phyloP scores from a whole-genome alignment of 2,797 vertebrate genomes.

The Pseudochirops corinnae region DNA sequence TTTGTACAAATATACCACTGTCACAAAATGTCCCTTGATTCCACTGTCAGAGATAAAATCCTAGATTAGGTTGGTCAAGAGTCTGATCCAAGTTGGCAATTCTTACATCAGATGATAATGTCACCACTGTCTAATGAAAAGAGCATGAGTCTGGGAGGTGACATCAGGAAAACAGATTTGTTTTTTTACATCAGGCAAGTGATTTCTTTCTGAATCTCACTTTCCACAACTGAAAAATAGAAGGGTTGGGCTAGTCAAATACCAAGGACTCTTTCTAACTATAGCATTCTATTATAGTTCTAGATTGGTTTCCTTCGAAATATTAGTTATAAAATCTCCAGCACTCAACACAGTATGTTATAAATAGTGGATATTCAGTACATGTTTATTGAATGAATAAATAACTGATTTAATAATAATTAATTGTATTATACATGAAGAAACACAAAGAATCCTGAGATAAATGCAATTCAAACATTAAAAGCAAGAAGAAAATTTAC shows the following conservation, averaged over 20 bases:
- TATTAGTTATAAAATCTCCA: neutral
- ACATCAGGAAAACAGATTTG: neutral
- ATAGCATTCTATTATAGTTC: neutral
- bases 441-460: neutral
- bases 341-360: neutral
- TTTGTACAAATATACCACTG: neutral
- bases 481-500: conserved; percentile 21
- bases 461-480: neutral
- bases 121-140: neutral
- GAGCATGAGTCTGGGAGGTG: neutral
- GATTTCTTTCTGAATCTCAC: neutral
- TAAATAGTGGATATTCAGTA: neutral
- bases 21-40: neutral
- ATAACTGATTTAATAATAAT: neutral
- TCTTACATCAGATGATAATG: neutral
- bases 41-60: neutral
- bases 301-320: neutral
- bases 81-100: neutral
- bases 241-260: neutral
- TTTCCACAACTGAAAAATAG: neutral
- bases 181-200: neutral
- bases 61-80: neutral
- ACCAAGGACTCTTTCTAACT: neutral
- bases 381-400: neutral
- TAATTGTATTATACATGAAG: neutral